Evolutionary conservation across 2,888 invertebrate genomes (phyloP), one percentile per base, ranked within the genome.

Genomic region (Ophion obscuratus): DNA sequence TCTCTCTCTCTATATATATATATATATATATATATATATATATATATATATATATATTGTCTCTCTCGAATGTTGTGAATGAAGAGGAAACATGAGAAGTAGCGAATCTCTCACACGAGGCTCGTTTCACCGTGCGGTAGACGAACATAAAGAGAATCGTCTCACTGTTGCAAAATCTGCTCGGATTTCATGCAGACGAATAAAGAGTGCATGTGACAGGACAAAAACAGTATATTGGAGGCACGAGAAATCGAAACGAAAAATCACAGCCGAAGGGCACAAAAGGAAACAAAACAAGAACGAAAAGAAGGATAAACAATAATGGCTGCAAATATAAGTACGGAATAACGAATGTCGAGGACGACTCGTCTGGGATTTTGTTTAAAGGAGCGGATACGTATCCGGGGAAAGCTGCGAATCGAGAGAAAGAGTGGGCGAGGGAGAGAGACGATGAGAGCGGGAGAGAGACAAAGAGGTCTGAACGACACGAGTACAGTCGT

Each of bases 171-270:
- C 77, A 59, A 53, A 27, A 44, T 20, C 47, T 24, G 20, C 31
- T 78, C 66, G 11, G 47, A 59, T 83, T 83, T 73, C 83, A 73
- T 36, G 47, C 20, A 14, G 9, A 14, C 20, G 24, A 71, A 66
- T 71, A 68, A 36, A 59, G 14, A n/a, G 24, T 5, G 20, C 66
- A 40, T 9, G 62, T 27, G 47, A 64, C 47, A 47, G 14, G 9
- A 11, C 7, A 20, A 31, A 53, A 62, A 57, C 14, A n/a, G 53
- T 17, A 31, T 1, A 9, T 11, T 10, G 67, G 66, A 74, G 61
- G 27, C 57, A 81, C 44, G 27, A 40, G 67, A 62, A 44, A 66
- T 36, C 74, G 74, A 7, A 31, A 44, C 40, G 74, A 62, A n/a
- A 59, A 20, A 47, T 27, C 47, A 47, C 3, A 47, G 47, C 10